phyloP scores from a whole-genome alignment of 2,888 invertebrate genomes.

The Hemicrepidius hirtus region DNA sequence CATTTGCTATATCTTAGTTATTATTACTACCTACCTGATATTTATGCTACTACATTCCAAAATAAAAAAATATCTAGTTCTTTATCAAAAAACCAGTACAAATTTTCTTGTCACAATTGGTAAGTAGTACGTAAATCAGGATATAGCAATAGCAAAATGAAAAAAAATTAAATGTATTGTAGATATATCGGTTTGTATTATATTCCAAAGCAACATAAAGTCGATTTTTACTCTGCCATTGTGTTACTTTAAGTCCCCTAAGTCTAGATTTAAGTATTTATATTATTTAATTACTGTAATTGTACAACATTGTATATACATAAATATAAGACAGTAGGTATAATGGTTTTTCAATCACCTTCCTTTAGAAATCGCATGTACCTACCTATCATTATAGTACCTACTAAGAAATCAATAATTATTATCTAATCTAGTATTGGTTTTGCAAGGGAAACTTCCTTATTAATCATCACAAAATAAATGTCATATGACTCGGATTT shows the following conservation, averaged over 20 bases:
- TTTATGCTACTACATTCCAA: conserved; percentile 8
- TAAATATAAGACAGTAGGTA: conserved; percentile 4
- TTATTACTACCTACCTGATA: too few species aligned
- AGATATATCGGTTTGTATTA: conserved; percentile 5
- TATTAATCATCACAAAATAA: too few species aligned
- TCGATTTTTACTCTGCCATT: conserved; percentile 2
- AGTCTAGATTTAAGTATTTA: conserved; percentile 37
- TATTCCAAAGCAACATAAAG: conserved; percentile 4
- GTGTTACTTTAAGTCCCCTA: conserved; percentile 26
- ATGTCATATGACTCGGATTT: too few species aligned
- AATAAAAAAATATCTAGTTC: not conserved
- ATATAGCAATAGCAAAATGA: not conserved
- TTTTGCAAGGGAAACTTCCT: too few species aligned
- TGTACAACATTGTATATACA: conserved; percentile 39
- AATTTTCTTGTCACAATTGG: not conserved
- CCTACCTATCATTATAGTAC: too few species aligned
- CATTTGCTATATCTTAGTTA: conserved; percentile 7
- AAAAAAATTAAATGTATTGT: not conserved
- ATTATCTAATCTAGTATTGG: too few species aligned
- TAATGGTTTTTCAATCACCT: too few species aligned
- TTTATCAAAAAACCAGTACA: not conserved
- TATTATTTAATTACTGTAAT: conserved; percentile 32
- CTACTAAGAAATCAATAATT: too few species aligned
- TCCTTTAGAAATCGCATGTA: too few species aligned
- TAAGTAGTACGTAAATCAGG: not conserved